Evolutionary conservation across 2,797 vertebrate genomes (phyloP), one percentile per base, ranked within the genome.

Genomic region (Myotis pilosus): DNA sequence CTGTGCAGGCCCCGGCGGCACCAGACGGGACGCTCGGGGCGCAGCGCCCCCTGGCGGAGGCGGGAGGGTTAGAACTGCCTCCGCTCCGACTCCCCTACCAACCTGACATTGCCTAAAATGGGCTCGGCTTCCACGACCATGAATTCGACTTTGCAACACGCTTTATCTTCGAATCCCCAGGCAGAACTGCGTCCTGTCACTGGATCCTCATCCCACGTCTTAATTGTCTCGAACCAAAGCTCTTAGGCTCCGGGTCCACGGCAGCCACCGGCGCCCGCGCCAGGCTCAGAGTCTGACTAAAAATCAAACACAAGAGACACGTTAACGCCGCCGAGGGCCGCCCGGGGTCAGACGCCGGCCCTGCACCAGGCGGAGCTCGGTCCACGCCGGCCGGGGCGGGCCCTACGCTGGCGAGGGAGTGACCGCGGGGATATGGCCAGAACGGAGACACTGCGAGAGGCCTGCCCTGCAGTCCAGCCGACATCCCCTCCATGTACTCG

Each of bases 261-360:
- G 98, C 97, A 97, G 97, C 95, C 97, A 97, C 97, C 93, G 98
- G 96, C 97, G 98, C 98, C 98, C 97, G 97, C 97, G 94, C 97
- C 96, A 66, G 8, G 98, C 96, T 98, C 98, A 98, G 97, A 97
- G 96, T 97, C 98, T 98, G 96, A 98, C 98, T 98, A 98, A 98
- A 98, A 98, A 98, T 98, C 95, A 98, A 98, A 98, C 97, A 98
- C 98, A 98, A 98, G 97, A 98, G 97, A 98, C 98, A 98, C 97
- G 96, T 98, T 98, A 98, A 98, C 97, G 96, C 72, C 98, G 23
- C 96, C 89, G 89, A 97, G 96, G 96, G 95, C 92, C 84, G 64
- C 90, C 95, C 89, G 1, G 83, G 15, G 15, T 53, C 91, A 75
- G 53, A 96, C 97, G 87, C 89, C 88, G 92, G 92, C 92, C 86